phyloP scores from a whole-genome alignment of 1,140 invertebrate species.

The Drosophila carrolli region DNA sequence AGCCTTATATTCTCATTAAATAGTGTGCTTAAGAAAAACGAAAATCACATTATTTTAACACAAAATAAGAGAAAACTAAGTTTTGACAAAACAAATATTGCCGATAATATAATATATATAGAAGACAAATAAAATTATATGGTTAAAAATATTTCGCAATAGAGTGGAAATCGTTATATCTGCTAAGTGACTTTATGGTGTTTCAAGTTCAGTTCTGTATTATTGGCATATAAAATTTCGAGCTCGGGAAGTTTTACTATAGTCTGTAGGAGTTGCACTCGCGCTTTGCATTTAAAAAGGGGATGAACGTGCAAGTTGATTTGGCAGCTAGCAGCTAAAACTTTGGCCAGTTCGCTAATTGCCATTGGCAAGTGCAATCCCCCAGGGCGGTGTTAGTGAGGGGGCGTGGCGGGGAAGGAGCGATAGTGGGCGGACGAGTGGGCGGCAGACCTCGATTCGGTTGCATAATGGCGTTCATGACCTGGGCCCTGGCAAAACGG shows the following conservation, averaged over 20 bases:
- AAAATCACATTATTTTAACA: background rate
- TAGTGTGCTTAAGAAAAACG: background rate
- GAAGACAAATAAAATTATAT: too few species aligned
- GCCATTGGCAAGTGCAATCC: conserved; percentile 34
- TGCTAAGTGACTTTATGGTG: background rate
- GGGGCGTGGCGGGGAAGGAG: background rate
- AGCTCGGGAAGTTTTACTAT: background rate
- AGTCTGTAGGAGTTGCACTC: conserved; percentile 24
- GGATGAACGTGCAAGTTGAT: conserved; percentile 46
- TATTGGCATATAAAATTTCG: background rate
- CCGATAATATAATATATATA: too few species aligned
- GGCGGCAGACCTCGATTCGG: conserved; percentile 28
- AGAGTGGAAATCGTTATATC: background rate
- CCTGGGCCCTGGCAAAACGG: conserved; percentile 57
- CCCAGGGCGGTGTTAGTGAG: background rate
- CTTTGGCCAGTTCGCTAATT: conserved; percentile 61
- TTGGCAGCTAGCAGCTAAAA: conserved; percentile 64
- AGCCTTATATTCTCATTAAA: background rate
- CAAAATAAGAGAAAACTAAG: too few species aligned
- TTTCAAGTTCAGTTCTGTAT: background rate
- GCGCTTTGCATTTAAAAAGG: conserved; percentile 49
- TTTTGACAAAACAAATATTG: background rate
- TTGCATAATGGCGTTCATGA: conserved; percentile 76
- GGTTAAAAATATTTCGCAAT: background rate
- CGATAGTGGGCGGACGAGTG: conserved; percentile 15